These are phyloP conservation scores for Sminthopsis crassicaudata DNA, from an alignment of 2,113 vertebrate species.

Conservation along the genomic window DNA sequence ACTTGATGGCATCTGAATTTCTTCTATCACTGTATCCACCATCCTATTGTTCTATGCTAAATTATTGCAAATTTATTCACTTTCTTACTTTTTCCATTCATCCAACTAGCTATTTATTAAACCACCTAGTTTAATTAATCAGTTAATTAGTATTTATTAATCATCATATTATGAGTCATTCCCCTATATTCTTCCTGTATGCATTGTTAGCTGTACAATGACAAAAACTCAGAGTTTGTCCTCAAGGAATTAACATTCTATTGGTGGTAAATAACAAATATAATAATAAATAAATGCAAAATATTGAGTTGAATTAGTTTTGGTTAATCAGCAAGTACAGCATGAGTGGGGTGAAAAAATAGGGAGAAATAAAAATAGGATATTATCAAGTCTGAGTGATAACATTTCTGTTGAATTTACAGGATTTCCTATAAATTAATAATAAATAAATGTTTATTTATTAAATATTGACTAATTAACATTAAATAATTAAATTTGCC, in stretches of 20 bases:
- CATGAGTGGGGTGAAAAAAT: not conserved
- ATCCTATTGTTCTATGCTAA: not conserved
- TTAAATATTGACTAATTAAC: no score
- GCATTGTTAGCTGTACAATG: not conserved
- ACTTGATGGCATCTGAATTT: not conserved
- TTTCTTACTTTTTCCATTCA: not conserved
- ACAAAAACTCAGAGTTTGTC: not conserved
- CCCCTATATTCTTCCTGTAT: not conserved
- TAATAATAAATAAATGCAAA: not conserved
- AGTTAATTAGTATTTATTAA: not conserved
- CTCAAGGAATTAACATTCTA: not conserved
- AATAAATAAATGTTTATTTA: no score
- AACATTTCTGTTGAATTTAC: not conserved
- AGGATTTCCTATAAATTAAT: not conserved
- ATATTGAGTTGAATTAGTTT: not conserved
- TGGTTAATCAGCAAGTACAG: not conserved
- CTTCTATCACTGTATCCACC: not conserved
- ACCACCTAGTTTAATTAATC: no score
- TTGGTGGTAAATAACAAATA: not conserved
- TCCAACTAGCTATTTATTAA: not conserved
- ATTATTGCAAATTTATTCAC: not conserved
- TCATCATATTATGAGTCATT: not conserved
- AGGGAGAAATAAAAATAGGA: not conserved
- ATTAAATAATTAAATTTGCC: no score
- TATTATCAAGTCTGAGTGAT: not conserved